Base-by-base conservation (phyloP, 2,113 vertebrate species). In the Pontoporia blainvillei region DNA sequence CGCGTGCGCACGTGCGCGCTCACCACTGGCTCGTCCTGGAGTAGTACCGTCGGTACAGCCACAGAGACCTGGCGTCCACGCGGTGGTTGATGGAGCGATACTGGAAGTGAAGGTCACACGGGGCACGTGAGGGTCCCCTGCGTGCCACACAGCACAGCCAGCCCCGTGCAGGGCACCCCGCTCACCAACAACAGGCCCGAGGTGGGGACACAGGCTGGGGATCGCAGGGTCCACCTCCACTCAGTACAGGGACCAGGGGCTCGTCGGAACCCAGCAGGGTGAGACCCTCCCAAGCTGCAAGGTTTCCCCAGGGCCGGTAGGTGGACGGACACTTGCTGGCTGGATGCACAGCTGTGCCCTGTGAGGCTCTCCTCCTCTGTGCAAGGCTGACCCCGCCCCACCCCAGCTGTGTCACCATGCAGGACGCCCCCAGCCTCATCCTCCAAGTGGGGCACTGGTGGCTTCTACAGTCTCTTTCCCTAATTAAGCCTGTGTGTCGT, bases 21-120 rank as follows among this genome's bases (percentile, higher is more conserved):
- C 97, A 99, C 99, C 99, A 99, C 59, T 99, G 99, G 83, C 98
- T 99, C 79, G 98, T 44, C 69, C 97, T 98, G 0, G 99, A 99
- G 96, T 99, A 99, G 96, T 99, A 99, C 98, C 99, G 98, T n/a
- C 99, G 99, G 98, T 99, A 99, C 69, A 99, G 98, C 96, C 98
- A 97, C 59, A 99, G 97, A 0, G 99, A 99, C 34, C 88, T 67
- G 41, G 98, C 96, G 46, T 99, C 99, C 96, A 99, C 98, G 3
- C 99, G 99, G 97, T 99, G 99, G 97, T 99, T 99, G 96, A 99
- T 99, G 94, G 99, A 99, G 31, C 99, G 99, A 97, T 99, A 99
- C 99, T 99, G 95, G 13, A 91, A 49, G 75, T 0, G 36, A 11
- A 3, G n/a, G 17, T 1, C 31, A 78, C 44, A 84, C 64, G 36